These are phyloP conservation scores for Diplolepis rosae DNA, from an alignment of 2,888 invertebrate genomes.

Conservation along the genomic window DNA sequence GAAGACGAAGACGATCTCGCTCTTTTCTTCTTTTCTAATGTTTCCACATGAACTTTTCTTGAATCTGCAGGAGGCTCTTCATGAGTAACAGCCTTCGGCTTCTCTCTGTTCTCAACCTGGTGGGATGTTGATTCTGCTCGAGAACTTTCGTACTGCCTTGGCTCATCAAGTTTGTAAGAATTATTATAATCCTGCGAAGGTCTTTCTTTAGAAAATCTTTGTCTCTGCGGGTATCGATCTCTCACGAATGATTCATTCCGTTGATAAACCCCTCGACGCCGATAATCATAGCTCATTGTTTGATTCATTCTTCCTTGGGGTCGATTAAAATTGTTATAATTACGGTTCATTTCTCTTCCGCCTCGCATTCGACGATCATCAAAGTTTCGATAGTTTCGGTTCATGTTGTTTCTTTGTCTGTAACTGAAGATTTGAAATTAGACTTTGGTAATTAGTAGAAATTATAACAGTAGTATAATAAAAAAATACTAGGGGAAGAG, in stretches of 20 bases:
- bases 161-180: not conserved
- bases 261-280: constrained; percentile 8
- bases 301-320: constrained; percentile 11
- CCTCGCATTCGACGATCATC: constrained; percentile 22
- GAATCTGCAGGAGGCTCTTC: constrained; percentile 31
- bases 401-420: constrained; percentile 25
- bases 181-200: constrained; percentile 15
- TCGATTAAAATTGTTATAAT: constrained; percentile 17
- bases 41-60: constrained; percentile 30
- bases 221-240: not conserved
- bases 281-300: constrained; percentile 7
- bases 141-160: constrained; percentile 13
- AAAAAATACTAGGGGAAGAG: constrained; percentile 1
- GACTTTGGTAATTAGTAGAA: not conserved
- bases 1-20: constrained; percentile 39
- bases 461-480: not conserved
- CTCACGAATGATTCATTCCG: constrained; percentile 1
- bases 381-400: constrained; percentile 16
- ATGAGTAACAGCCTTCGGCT: constrained; percentile 33
- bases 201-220: constrained; percentile 20
- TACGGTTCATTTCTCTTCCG: constrained; percentile 14
- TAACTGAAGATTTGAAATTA: not conserved
- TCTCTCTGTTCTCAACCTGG: constrained; percentile 34
- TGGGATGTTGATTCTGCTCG: constrained; percentile 39
- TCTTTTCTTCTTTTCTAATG: constrained; percentile 45